Percentiles rank a stretch among this genome's conserved stretches.
These are phyloP conservation scores for Sebastes oblongus DNA, from an alignment of 2,797 vertebrate species.

Conservation along the genomic window DNA sequence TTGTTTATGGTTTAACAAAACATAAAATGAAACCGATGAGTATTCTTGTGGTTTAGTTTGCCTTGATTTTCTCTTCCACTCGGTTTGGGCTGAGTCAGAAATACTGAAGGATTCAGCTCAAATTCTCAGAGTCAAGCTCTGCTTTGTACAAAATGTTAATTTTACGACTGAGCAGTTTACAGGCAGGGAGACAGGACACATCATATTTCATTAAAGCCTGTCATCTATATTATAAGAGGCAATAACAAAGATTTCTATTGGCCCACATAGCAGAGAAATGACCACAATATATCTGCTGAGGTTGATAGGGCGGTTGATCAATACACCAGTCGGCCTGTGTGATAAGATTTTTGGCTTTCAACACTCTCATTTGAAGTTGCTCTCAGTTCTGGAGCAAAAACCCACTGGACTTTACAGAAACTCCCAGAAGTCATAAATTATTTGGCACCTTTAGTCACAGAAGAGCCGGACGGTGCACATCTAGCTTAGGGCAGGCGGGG, in stretches of 20 bases:
- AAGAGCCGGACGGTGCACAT: slow-evolving; percentile 27
- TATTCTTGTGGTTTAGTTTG: not conserved
- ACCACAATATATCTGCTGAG: slow-evolving; percentile 58
- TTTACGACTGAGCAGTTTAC: slow-evolving; percentile 60
- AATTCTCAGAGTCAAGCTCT: not conserved
- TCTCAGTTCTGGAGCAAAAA: slow-evolving; percentile 24
- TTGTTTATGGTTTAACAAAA: not conserved
- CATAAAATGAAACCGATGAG: not conserved
- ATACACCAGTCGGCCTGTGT: slow-evolving; percentile 38
- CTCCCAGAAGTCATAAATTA: slow-evolving; percentile 59
- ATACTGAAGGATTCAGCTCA: not conserved
- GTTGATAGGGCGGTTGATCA: slow-evolving; percentile 53
- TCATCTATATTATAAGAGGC: slow-evolving; percentile 46
- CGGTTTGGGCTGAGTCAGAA: not conserved
- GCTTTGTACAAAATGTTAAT: slow-evolving; percentile 54
- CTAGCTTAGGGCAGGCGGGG: not conserved
- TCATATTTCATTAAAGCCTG: slow-evolving; percentile 58
- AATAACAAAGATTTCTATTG: slow-evolving; percentile 61
- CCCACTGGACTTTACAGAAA: slow-evolving; percentile 47
- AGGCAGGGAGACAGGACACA: slow-evolving; percentile 38
- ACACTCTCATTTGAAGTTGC: slow-evolving; percentile 17
- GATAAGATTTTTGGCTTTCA: slow-evolving; percentile 46
- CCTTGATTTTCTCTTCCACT: not conserved
- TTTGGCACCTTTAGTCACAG: slow-evolving; percentile 46
- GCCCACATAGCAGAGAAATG: slow-evolving; percentile 47